A percentile compares a stretch with the other conserved stretches of the same genome.
These are phyloP conservation scores for Periparus ater DNA, from an alignment of 2,797 vertebrate genomes.

Conservation along the genomic window DNA sequence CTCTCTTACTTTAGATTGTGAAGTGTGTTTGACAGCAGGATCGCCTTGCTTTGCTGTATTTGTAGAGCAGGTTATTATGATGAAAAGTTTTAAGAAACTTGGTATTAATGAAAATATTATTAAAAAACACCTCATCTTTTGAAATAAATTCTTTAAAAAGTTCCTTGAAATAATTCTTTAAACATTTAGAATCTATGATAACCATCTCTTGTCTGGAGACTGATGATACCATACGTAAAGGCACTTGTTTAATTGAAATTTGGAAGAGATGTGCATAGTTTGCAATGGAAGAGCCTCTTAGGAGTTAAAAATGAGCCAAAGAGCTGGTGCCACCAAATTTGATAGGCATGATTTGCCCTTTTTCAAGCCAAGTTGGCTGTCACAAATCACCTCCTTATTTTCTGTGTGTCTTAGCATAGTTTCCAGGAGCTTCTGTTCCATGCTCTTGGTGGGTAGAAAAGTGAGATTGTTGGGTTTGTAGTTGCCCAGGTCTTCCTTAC, in stretches of 20 bases:
- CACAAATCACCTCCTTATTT: background rate
- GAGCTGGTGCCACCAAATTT: background rate
- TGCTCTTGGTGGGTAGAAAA: background rate
- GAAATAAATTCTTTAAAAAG: background rate
- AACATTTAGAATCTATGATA: background rate
- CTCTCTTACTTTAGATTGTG: background rate
- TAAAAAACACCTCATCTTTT: background rate
- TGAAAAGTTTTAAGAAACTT: background rate
- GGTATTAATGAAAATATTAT: background rate
- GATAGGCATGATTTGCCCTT: background rate
- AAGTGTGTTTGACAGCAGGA: background rate
- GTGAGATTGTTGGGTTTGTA: background rate
- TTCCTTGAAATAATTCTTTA: background rate
- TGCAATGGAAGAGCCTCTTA: background rate
- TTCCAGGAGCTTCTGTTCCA: background rate
- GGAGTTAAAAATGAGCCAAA: background rate
- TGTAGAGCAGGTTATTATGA: background rate
- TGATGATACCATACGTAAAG: background rate
- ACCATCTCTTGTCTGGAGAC: background rate
- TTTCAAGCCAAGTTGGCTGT: background rate
- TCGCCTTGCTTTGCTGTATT: background rate
- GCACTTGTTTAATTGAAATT: background rate
- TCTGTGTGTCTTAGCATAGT: background rate
- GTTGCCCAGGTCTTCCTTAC: background rate
- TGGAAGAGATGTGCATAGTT: background rate